Evolutionary conservation across 2,888 invertebrate species (phyloP).

Genomic region (Colostygia pectinataria): DNA sequence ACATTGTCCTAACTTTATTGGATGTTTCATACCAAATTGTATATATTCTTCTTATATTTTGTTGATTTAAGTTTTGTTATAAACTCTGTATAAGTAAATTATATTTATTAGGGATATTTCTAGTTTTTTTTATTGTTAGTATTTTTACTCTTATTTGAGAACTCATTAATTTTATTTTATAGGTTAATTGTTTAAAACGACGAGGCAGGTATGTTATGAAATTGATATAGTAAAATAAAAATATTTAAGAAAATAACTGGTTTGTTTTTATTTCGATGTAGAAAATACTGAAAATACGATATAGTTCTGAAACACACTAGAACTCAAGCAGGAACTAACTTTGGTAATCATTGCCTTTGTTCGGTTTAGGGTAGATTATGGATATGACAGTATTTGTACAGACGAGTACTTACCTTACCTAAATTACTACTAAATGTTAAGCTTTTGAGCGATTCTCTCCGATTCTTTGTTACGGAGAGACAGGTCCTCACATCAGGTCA

Average conservation of each 20-base stretch:
- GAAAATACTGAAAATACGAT: too few relatives aligned
- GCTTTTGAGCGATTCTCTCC: too few relatives aligned
- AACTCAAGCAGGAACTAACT: too few relatives aligned
- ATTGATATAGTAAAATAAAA: conserved; percentile 27
- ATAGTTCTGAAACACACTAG: too few relatives aligned
- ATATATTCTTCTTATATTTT: conserved; percentile 37
- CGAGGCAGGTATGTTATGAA: conserved; percentile 33
- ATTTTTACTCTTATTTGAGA: conserved; percentile 40
- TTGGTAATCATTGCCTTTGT: too few relatives aligned
- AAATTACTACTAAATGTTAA: too few relatives aligned
- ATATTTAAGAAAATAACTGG: conserved; percentile 20
- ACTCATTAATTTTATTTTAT: conserved; percentile 49
- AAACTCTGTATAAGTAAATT: conserved; percentile 40
- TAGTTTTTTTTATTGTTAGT: conserved; percentile 41
- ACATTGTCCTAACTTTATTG: conserved; percentile 65
- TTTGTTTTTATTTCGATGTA: too few relatives aligned
- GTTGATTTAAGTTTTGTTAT: conserved; percentile 40
- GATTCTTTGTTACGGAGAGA: too few relatives aligned
- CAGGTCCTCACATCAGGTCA: too few relatives aligned
- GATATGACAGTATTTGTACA: too few relatives aligned
- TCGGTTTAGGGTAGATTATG: too few relatives aligned
- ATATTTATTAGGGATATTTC: conserved; percentile 29
- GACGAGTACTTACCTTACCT: too few relatives aligned
- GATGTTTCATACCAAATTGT: conserved; percentile 68
- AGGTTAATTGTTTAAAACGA: conserved; percentile 23